These are phyloP conservation scores for Cassiopea xamachana DNA, from an alignment of 30 jellyfish, hydroid and myxozoan genomes.

Conservation along the genomic window DNA sequence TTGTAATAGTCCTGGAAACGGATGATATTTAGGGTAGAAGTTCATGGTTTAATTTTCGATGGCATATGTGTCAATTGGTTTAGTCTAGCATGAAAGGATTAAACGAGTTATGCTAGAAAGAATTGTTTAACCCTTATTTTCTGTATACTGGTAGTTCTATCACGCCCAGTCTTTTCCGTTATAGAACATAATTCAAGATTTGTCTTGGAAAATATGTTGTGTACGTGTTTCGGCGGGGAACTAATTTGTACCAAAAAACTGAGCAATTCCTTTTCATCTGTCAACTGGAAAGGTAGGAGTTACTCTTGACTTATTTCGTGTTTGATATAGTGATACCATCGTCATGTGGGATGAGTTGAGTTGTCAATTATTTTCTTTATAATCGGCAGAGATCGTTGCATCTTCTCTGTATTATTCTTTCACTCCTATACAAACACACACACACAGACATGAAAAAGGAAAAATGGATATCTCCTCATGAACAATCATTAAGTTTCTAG, in stretches of 20 bases:
- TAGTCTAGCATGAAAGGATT: too few species aligned
- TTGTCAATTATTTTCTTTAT: neutral
- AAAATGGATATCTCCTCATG: too few species aligned
- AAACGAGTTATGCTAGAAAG: too few species aligned
- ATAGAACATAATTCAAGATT: conserved; percentile 50
- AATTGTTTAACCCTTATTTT: neutral
- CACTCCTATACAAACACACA: neutral
- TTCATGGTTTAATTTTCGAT: too few species aligned
- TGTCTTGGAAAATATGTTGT: conserved; percentile 39
- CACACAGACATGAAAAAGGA: too few species aligned
- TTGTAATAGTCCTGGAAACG: too few species aligned
- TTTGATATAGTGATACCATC: too few species aligned
- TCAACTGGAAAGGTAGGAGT: neutral
- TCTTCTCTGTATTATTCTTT: neutral
- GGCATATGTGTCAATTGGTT: too few species aligned
- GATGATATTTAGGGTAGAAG: too few species aligned
- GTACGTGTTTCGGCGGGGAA: conserved; percentile 85
- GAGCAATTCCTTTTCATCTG: neutral
- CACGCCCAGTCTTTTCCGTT: neutral
- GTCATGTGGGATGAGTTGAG: neutral
- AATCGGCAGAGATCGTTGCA: neutral
- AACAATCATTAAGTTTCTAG: too few species aligned
- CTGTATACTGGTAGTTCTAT: neutral
- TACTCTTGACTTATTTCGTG: neutral
- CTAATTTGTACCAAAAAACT: conserved; percentile 62